Evolutionary conservation across 2,797 vertebrate species (phyloP), one percentile per base, ranked within the genome.

Genomic region (Buphagus erythrorhynchus): DNA sequence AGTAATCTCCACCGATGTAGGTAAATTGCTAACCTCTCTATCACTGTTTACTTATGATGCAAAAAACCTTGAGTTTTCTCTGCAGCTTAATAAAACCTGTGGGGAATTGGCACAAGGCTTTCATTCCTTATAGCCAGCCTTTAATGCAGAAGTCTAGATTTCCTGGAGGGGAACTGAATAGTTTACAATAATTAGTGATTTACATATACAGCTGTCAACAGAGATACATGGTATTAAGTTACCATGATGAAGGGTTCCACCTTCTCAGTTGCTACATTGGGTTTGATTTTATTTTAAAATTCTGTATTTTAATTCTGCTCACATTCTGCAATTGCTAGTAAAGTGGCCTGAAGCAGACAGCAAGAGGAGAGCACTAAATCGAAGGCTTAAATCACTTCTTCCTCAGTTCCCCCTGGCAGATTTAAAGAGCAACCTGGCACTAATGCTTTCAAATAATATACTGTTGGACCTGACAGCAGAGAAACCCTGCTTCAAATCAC

Each of bases 351-450:
- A 95, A 97, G 97, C 89, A 4, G 95, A 95, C 88, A 86, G 97
- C 81, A 94, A 96, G 93, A 96, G 84, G 65, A 96, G 83, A 94
- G 43, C 61, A 90, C 91, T 96, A 98, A 98, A 98, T 97, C 68
- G 55, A 97, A 96, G 82, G 92, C 73, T 88, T 98, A 98, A 98
- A 98, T 98, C 97, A 98, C 97, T 96, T 93, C 96, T 97, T 97
- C 91, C 93, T 85, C 73, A 78, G 87, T 94, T 97, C 91, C 86
- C 75, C 87, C 65, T 78, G 96, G 97, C 95, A 95, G 90, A 97
- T 97, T 98, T 97, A 98, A 98, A 97, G 95, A 98, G 96, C 96
- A 96, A 89, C 92, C 86, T 94, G 94, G 91, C 96, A 97, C 93
- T 95, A 97, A 97, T 43, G 35, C 91, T 86, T 80, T 92, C 96